Conservation (phyloP, 1,140 invertebrate genomes). For the Drosophila equinoxialis region DNA sequence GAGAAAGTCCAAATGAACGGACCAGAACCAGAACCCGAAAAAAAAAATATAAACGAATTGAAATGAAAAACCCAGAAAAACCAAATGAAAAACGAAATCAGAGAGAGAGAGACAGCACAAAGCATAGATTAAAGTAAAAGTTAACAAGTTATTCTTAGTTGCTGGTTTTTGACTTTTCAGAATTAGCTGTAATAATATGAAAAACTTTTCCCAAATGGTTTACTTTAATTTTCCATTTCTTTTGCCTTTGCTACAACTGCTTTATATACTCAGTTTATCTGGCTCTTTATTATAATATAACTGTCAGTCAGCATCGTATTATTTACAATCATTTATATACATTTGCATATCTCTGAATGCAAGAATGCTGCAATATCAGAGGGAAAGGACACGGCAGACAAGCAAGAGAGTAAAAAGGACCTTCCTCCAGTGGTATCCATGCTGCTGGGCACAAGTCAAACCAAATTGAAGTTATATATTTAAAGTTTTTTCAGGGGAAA, state of each 20-base stretch:
- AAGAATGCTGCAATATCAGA: slow-evolving; percentile 20
- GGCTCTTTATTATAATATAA: slow-evolving; percentile 37
- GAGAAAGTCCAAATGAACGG: slow-evolving; percentile 39
- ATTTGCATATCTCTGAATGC: slow-evolving; percentile 46
- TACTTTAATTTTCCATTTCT: slow-evolving; percentile 45
- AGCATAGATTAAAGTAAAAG: slow-evolving; percentile 6
- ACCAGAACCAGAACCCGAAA: background rate
- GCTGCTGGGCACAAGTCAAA: slow-evolving; percentile 15
- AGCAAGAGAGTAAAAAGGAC: slow-evolving; percentile 2
- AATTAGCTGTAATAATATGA: slow-evolving; percentile 23
- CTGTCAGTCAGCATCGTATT: slow-evolving; percentile 50
- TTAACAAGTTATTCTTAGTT: slow-evolving; percentile 7
- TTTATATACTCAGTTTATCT: slow-evolving; percentile 35
- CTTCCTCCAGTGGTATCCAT: slow-evolving; percentile 1
- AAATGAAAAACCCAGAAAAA: slow-evolving; percentile 2
- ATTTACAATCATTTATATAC: slow-evolving; percentile 52
- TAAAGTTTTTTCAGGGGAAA: no score
- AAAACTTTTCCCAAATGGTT: slow-evolving; percentile 23
- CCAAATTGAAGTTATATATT: slow-evolving; percentile 51
- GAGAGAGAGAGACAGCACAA: background rate
- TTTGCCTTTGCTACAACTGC: background rate
- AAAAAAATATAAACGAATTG: background rate
- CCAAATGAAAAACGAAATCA: slow-evolving; percentile 13
- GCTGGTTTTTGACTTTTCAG: background rate
- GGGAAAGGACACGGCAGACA: background rate